Base-by-base conservation (phyloP, 2,797 vertebrate genomes). In the Jordanella pulchra region DNA sequence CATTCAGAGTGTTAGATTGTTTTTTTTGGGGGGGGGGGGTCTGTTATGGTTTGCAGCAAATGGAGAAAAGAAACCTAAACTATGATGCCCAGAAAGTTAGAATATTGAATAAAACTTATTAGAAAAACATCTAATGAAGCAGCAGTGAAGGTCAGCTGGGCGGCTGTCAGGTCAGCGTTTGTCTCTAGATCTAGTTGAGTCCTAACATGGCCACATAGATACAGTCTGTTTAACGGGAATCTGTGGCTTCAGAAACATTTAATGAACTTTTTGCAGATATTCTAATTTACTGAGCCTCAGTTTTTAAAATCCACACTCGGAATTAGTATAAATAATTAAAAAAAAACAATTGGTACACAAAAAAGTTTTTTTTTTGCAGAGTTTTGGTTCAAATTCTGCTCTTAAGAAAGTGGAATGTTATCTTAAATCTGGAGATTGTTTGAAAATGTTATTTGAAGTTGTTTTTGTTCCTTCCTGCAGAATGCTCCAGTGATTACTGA, bases 401-500 rank as follows among this genome's bases (percentile, higher is more conserved):
- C 17, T 7, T 35, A 7, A 44, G 44, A 42, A 50, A 51, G 9
- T 7, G 35, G 42, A 55, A 44, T 55, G 25, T 23, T 50, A 3
- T 44, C 47, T 18, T 25, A 44, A 67, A 3, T 54, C 5, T 54
- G 2, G 48, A 39, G 9, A 50, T n/a, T 12, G 21, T 51, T 51
- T 51, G 23, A 51, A n/a, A 7, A 0, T 51, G 2, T 58, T 32
- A 32, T 53, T 23, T 32, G 11, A 50, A 65, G 15, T 23, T 5
- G n/a, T 51, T 48, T 28, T 44, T 15, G 0, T 63, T 54, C 68
- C 12, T 78, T 14, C 72, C 17, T 78, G 23, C 71, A 94, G 90
- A 88, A 85, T 28, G 79, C 91, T 56, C 85, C 82, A 0, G 81
- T 63, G 0, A 44, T 95, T 47, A 77, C 48, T 0, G 89, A 88